These are phyloP conservation scores for Otis tarda DNA, from an alignment of 2,113 vertebrate species.

Conservation along the genomic window DNA sequence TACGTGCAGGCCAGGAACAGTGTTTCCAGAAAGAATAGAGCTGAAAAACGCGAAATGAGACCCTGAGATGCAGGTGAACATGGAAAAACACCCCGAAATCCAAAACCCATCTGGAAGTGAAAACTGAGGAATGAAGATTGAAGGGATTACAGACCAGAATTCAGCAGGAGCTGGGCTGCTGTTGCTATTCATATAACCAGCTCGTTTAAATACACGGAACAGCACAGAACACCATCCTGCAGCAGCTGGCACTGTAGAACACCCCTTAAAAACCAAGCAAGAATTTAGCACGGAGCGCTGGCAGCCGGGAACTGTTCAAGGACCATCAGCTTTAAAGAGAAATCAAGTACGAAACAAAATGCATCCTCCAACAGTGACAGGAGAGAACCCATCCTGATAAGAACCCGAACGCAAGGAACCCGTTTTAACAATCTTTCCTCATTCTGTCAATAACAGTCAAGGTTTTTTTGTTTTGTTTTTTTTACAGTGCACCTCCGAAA, in stretches of 20 bases:
- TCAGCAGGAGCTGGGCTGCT: background rate
- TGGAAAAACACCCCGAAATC: background rate
- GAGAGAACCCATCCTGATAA: background rate
- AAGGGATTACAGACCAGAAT: background rate
- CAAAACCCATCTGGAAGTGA: background rate
- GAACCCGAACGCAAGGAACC: background rate
- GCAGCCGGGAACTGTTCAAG: background rate
- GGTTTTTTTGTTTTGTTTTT: no score
- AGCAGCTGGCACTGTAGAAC: background rate
- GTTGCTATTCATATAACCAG: background rate
- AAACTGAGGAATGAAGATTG: background rate
- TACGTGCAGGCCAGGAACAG: background rate
- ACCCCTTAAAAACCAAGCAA: background rate
- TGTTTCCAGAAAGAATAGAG: background rate
- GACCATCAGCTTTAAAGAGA: background rate
- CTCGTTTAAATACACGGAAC: background rate
- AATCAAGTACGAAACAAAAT: background rate
- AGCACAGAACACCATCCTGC: background rate
- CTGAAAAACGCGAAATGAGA: background rate
- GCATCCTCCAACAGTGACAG: background rate
- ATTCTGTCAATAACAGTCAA: background rate
- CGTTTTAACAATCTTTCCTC: background rate
- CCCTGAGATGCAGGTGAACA: slow-evolving; percentile 26
- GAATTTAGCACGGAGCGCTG: background rate
- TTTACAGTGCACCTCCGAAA: background rate